Conservation (phyloP, 2,888 invertebrate genomes). For the Cybosia mesomella region DNA sequence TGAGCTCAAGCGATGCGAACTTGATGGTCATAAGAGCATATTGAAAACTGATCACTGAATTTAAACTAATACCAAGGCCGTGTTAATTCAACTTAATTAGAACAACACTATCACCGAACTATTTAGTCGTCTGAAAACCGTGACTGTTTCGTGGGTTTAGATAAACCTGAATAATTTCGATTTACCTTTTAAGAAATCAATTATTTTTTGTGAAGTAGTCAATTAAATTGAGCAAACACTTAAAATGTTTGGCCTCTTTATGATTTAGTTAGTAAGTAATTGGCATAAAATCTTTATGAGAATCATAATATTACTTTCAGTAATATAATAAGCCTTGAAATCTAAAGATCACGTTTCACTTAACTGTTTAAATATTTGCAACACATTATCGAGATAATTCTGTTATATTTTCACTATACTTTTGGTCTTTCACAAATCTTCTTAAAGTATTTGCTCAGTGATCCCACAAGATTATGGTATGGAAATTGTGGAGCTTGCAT, state of each 20-base stretch:
- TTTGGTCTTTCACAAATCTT: slow-evolving; percentile 41
- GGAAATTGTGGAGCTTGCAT: slow-evolving; percentile 58
- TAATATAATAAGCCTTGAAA: slow-evolving; percentile 25
- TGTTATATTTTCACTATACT: slow-evolving; percentile 29
- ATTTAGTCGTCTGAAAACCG: too few species aligned
- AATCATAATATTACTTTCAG: neutral
- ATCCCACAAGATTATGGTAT: slow-evolving; percentile 51
- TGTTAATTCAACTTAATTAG: too few species aligned
- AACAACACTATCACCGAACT: too few species aligned
- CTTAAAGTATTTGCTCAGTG: slow-evolving; percentile 49
- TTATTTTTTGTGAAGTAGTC: too few species aligned
- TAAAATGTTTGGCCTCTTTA: neutral
- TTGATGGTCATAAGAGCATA: too few species aligned
- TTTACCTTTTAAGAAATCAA: too few species aligned
- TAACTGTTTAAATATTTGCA: slow-evolving; percentile 35
- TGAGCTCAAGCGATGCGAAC: too few species aligned
- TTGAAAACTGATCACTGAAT: too few species aligned
- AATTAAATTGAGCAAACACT: neutral
- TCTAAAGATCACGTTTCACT: slow-evolving; percentile 26
- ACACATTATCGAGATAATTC: slow-evolving; percentile 27
- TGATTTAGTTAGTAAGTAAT: neutral
- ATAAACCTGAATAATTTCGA: too few species aligned
- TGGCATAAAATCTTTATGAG: neutral
- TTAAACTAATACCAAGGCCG: too few species aligned
- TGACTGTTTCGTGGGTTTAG: too few species aligned